Base-by-base conservation (phyloP, 2,797 vertebrate genomes). In the Ispidina lecontei region DNA sequence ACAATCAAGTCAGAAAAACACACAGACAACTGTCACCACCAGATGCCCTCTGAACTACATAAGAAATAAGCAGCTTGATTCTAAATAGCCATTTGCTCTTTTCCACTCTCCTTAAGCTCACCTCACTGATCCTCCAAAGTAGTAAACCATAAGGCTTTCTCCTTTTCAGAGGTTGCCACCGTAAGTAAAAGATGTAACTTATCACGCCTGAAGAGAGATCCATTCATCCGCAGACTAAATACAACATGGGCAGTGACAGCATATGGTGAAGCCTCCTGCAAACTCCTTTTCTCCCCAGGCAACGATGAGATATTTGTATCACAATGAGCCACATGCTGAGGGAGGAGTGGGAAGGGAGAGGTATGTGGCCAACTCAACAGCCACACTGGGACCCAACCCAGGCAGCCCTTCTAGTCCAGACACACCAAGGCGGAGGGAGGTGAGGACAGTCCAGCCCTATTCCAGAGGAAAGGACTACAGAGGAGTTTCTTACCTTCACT, bases 281-380 rank as follows among this genome's bases (percentile, higher is more conserved):
- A 60, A 39, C 67, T 84, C 59, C 52, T 76, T 19, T 49, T 62
- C 68, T 70, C 55, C 49, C 25, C 77, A 90, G 77, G 87, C 80
- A 47, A 68, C 2, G 8, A 91, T 64, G 80, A 93, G 87, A 84
- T 92, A 93, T 82, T 93, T 95, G 80, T 93, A 96, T 90, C 91
- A 91, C 70, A 94, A 55, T 29, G 67, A 95, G 74, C 90, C 93
- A 93, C 92, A 89, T 16, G 68, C 77, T 79, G 75, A 76, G 84
- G 88, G 74, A 89, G 60, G 71, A 91, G 73, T 41, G 37, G 74
- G 70, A 88, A 88, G 49, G 41, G 35, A 94, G 26, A 94, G 54
- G 56, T 89, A 91, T 86, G 73, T 44, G 28, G 73, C 73, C 67
- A 70, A 75, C 44, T 73, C 46, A 46, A 55, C 60, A 76, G 64